These are phyloP conservation scores for Zaprionus camerounensis DNA, from an alignment of 1,140 invertebrate species.

Conservation along the genomic window DNA sequence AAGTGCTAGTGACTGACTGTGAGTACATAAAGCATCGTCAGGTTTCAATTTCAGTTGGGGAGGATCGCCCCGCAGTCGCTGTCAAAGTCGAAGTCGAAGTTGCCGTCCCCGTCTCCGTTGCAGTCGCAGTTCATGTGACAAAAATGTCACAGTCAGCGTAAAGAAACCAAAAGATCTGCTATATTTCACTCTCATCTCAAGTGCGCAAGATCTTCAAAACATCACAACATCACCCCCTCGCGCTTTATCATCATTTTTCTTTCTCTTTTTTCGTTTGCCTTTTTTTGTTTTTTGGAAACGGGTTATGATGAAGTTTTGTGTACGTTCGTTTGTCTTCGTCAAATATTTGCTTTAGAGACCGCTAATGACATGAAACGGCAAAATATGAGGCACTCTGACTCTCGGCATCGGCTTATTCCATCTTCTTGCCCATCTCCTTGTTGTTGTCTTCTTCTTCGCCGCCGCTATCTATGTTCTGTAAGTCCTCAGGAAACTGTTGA, in stretches of 20 bases:
- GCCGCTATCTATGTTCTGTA: neutral
- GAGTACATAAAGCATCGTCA: conserved; percentile 50
- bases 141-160: conserved; percentile 49
- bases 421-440: neutral
- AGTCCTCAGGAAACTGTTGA: conserved; percentile 33
- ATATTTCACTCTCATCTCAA: conserved; percentile 34
- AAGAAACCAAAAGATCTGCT: conserved; percentile 32
- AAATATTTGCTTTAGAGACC: conserved; percentile 50
- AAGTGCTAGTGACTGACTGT: conserved; percentile 20
- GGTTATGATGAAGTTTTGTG: conserved; percentile 42
- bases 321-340: conserved; percentile 50
- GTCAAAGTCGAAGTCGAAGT: too few relatives aligned
- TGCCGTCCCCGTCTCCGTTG: neutral
- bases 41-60: conserved; percentile 40
- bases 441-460: neutral
- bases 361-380: conserved; percentile 53
- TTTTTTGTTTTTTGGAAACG: conserved; percentile 25
- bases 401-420: neutral
- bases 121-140: conserved; percentile 35
- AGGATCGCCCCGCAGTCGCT: conserved; percentile 8
- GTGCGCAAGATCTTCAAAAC: conserved; percentile 33
- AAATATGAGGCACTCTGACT: conserved; percentile 34
- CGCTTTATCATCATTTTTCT: neutral
- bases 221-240: conserved; percentile 12
- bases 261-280: neutral